Percentiles rank a stretch among this genome's conserved stretches.
Conservation (phyloP, 2,888 invertebrate genomes). For the Frankliniella intonsa region DNA sequence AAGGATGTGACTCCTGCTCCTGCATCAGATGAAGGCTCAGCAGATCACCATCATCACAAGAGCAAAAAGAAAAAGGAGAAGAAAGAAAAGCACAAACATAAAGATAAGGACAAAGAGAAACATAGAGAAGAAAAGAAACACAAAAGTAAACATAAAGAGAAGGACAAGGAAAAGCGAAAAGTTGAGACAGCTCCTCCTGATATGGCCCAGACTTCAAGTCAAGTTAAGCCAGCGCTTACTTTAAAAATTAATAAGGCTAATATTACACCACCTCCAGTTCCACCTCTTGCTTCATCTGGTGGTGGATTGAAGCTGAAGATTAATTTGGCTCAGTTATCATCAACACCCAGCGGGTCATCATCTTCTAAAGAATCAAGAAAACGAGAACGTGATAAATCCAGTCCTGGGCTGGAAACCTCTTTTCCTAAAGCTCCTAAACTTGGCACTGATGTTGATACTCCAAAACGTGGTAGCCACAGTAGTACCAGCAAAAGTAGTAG, state of each 20-base stretch:
- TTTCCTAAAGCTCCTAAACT: neutral
- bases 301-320: constrained; percentile 53
- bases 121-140: constrained; percentile 54
- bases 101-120: constrained; percentile 54
- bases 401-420: neutral
- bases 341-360: neutral
- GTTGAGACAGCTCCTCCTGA: constrained; percentile 44
- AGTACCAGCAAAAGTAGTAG: neutral
- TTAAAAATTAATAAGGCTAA: constrained; percentile 77
- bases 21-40: neutral
- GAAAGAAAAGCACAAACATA: constrained; percentile 64
- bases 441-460: neutral
- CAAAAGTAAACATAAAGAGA: constrained; percentile 44
- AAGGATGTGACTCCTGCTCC: constrained; percentile 47
- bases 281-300: constrained; percentile 43
- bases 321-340: neutral
- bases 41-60: constrained; percentile 36
- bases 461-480: neutral
- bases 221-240: constrained; percentile 46
- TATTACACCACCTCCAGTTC: constrained; percentile 50
- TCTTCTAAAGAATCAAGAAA: neutral
- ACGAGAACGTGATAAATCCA: neutral
- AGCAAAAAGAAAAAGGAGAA: constrained; percentile 50
- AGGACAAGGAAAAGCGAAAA: constrained; percentile 54
- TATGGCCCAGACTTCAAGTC: constrained; percentile 37